phyloP scores from a whole-genome alignment of 2,888 invertebrate species.

The Chrysomela aeneicollis region DNA sequence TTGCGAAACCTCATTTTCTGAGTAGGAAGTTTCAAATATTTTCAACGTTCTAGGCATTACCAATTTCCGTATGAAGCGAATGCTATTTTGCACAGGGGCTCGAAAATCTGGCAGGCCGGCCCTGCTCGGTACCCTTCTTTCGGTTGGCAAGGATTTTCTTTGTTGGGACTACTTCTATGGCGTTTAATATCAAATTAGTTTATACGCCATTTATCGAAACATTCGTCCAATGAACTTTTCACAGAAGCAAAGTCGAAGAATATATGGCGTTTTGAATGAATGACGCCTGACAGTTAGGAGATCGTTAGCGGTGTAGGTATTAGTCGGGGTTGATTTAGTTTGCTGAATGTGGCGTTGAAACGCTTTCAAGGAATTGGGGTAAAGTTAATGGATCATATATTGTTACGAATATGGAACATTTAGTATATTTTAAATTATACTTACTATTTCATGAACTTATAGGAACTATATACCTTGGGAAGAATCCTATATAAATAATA shows the following conservation, averaged over 20 bases:
- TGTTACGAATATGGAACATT: background rate
- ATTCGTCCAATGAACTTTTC: constrained; percentile 25
- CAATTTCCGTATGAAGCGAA: too few species aligned
- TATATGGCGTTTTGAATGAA: constrained; percentile 28
- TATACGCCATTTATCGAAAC: constrained; percentile 55
- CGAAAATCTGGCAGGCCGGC: too few species aligned
- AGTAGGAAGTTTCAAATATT: too few species aligned
- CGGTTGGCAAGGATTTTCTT: constrained; percentile 42
- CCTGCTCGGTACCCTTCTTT: constrained; percentile 18
- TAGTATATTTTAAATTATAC: too few species aligned
- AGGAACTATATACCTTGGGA: too few species aligned
- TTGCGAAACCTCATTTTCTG: too few species aligned
- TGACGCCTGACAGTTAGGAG: constrained; percentile 30
- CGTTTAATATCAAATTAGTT: constrained; percentile 61
- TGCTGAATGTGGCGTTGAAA: constrained; percentile 19
- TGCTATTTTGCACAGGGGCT: too few species aligned
- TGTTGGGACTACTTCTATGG: constrained; percentile 49
- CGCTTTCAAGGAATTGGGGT: background rate
- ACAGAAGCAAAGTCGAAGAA: constrained; percentile 22
- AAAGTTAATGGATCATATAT: background rate
- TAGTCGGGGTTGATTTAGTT: constrained; percentile 42
- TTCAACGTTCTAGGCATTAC: too few species aligned
- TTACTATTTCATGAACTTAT: too few species aligned
- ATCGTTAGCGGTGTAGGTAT: constrained; percentile 46
- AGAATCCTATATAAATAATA: too few species aligned